Evolutionary conservation across 2,797 vertebrate genomes (phyloP).

Genomic region (Microctenopoma steveboyesi): DNA sequence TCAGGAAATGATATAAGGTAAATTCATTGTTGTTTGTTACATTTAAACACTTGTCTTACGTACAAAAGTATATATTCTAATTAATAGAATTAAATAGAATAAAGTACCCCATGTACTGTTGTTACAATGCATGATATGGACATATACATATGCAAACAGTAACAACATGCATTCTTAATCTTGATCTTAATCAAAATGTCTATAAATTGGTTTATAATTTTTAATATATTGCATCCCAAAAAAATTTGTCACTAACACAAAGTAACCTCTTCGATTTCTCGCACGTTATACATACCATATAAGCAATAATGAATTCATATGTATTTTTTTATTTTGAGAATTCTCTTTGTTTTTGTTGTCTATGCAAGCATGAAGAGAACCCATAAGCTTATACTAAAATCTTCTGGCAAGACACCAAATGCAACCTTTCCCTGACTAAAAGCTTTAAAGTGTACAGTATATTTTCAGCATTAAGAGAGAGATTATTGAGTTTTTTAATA

Average conservation of each 20-base stretch:
- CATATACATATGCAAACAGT: no score
- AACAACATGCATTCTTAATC: no score
- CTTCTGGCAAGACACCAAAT: conserved; percentile 21
- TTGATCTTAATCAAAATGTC: no score
- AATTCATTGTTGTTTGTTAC: no score
- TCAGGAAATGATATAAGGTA: no score
- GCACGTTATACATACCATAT: background rate
- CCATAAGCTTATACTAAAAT: conserved; percentile 20
- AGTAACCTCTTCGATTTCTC: background rate
- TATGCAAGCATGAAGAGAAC: conserved; percentile 9
- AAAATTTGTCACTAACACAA: background rate
- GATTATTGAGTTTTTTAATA: conserved; percentile 22
- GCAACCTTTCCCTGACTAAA: conserved; percentile 10
- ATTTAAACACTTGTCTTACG: no score
- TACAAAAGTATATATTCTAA: no score
- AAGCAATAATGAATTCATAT: background rate
- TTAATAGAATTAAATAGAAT: no score
- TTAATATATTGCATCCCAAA: no score
- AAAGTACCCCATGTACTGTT: no score
- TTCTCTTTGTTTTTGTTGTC: background rate
- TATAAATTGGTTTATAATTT: no score
- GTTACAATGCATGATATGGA: no score
- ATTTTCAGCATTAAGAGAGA: conserved; percentile 8
- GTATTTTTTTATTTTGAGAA: conserved; percentile 13
- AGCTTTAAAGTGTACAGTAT: conserved; percentile 2